Percentiles rank a stretch among this genome's conserved stretches.
Evolutionary conservation across 2,888 invertebrate species (phyloP).

Genomic region (Eupithecia subfuscata): DNA sequence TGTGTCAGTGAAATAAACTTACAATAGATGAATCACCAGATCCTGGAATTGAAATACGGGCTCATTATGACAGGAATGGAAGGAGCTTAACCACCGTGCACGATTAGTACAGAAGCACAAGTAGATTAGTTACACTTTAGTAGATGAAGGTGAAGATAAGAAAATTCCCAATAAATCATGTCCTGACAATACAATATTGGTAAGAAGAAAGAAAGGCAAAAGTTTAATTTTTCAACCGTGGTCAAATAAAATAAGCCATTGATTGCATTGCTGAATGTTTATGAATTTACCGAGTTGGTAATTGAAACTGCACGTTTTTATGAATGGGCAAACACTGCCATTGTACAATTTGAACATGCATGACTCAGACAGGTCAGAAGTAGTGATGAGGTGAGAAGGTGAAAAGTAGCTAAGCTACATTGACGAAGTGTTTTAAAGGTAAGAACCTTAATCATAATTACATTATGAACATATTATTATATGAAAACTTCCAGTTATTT

Average conservation of each 20-base stretch:
- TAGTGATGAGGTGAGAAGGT: background rate
- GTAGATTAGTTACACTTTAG: background rate
- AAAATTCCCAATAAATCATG: background rate
- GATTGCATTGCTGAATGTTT: slow-evolving; percentile 3
- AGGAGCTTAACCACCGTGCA: background rate
- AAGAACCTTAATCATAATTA: no score
- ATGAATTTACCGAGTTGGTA: slow-evolving; percentile 1
- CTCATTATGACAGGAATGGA: slow-evolving; percentile 49
- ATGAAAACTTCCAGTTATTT: background rate
- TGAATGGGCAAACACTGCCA: slow-evolving; percentile 6
- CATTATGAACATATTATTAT: background rate
- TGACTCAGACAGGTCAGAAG: slow-evolving; percentile 4
- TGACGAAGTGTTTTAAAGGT: background rate
- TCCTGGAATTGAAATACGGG: slow-evolving; percentile 46
- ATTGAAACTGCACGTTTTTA: slow-evolving; percentile 2
- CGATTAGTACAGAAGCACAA: slow-evolving; percentile 22
- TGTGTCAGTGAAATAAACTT: slow-evolving; percentile 45
- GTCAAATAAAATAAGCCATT: background rate
- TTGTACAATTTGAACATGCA: background rate
- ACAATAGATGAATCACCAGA: slow-evolving; percentile 46
- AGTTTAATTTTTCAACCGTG: background rate
- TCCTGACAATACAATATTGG: background rate
- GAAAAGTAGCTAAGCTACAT: no score
- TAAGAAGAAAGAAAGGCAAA: background rate
- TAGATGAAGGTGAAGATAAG: background rate